Percentiles rank a stretch among this genome's conserved stretches.
phyloP scores from a whole-genome alignment of 2,888 invertebrate species.

The Aleiodes testaceus region DNA sequence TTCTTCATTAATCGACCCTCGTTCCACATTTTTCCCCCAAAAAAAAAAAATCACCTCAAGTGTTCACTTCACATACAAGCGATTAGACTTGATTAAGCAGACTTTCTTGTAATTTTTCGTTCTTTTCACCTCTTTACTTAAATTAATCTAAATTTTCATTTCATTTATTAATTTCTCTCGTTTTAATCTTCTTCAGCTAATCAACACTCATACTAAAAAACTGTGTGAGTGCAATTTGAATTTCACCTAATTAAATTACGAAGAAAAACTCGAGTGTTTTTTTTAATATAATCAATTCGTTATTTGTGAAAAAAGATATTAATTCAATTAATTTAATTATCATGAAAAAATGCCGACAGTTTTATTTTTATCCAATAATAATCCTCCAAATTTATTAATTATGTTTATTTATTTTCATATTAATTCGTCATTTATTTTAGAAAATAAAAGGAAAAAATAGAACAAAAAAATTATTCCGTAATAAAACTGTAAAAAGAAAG shows the following conservation, averaged over 20 bases:
- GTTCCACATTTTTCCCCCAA: constrained; percentile 44
- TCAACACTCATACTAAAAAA: constrained; percentile 48
- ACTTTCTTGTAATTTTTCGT: constrained; percentile 21
- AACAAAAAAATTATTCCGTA: constrained; percentile 18
- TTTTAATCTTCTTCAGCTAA: constrained; percentile 41
- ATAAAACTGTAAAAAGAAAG: constrained; percentile 27
- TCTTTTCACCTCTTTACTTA: too few species aligned
- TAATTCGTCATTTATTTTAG: background rate
- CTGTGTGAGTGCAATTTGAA: constrained; percentile 42
- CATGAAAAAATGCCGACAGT: constrained; percentile 8
- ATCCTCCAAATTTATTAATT: background rate
- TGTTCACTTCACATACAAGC: constrained; percentile 47
- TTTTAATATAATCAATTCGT: background rate
- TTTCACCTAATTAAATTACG: constrained; percentile 19
- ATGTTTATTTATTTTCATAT: background rate
- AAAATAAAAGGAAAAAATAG: constrained; percentile 14
- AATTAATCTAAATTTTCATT: background rate
- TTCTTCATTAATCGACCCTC: constrained; percentile 44
- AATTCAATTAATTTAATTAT: constrained; percentile 13
- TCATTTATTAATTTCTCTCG: constrained; percentile 39
- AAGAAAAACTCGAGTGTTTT: background rate
- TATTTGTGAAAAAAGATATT: constrained; percentile 23
- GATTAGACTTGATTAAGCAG: constrained; percentile 47
- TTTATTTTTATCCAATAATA: background rate
- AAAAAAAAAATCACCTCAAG: constrained; percentile 39